Percentiles rank a stretch among this genome's conserved stretches.
These are phyloP conservation scores for Cranoglanis bouderius DNA, from an alignment of 2,113 vertebrate genomes.

Conservation along the genomic window DNA sequence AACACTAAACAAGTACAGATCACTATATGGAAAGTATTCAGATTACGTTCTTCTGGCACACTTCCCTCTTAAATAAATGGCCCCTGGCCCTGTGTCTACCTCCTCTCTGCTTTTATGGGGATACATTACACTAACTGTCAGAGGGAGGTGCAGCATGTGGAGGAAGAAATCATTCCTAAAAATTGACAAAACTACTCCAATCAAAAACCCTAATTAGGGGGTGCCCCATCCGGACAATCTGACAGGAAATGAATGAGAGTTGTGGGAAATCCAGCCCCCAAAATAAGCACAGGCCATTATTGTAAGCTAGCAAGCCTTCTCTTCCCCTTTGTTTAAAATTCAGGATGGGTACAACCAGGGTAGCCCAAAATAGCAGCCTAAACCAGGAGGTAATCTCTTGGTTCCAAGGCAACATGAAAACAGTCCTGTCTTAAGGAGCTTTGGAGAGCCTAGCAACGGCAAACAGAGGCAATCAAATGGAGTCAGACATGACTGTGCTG, in stretches of 20 bases:
- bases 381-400: slow-evolving; percentile 45
- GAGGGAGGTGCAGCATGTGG: slow-evolving; percentile 20
- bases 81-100: background rate
- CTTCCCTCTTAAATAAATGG: slow-evolving; percentile 3
- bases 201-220: slow-evolving; percentile 27
- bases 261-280: slow-evolving; percentile 1
- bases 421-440: slow-evolving; percentile 50
- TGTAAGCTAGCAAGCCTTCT: background rate
- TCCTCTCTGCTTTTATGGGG: slow-evolving; percentile 12
- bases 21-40: background rate
- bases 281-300: background rate
- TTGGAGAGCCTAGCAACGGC: slow-evolving; percentile 64
- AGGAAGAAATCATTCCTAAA: slow-evolving; percentile 20
- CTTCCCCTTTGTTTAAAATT: slow-evolving; percentile 45
- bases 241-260: slow-evolving; percentile 11
- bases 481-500: slow-evolving; percentile 27
- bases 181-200: slow-evolving; percentile 29
- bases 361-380: slow-evolving; percentile 35
- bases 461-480: slow-evolving; percentile 46
- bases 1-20: background rate
- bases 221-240: slow-evolving; percentile 25
- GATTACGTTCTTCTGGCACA: slow-evolving; percentile 3
- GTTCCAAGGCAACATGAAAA: slow-evolving; percentile 69
- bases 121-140: slow-evolving; percentile 28
- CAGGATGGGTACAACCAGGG: slow-evolving; percentile 35